Conservation (phyloP, 2,113 vertebrate genomes). For the Thymallus thymallus region DNA sequence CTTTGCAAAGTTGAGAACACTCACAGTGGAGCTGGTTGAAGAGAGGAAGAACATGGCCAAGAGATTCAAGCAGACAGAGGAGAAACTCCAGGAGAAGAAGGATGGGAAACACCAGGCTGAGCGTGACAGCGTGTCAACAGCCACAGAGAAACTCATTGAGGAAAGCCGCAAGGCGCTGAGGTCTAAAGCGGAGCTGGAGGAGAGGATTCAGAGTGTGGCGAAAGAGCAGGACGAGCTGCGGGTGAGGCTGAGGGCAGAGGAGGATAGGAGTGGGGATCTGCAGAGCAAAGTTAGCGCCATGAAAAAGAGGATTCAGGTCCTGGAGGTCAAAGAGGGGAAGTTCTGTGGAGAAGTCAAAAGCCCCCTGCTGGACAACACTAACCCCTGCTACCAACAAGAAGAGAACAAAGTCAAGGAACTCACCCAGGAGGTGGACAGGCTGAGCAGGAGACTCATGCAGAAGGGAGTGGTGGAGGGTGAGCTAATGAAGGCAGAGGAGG, state of each 20-base stretch:
- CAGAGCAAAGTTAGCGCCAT: conserved; percentile 84
- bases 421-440: conserved; percentile 86
- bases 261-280: conserved; percentile 85
- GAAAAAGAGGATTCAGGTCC: conserved; percentile 86
- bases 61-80: conserved; percentile 88
- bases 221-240: conserved; percentile 89
- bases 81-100: conserved; percentile 81
- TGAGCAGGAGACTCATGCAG: conserved; percentile 85
- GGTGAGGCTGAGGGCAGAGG: conserved; percentile 84
- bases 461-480: conserved; percentile 89
- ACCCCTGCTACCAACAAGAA: conserved; percentile 78
- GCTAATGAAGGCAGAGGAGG: conserved; percentile 86
- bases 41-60: conserved; percentile 91
- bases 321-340: conserved; percentile 86
- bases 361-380: conserved; percentile 59
- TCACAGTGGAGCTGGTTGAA: conserved; percentile 92
- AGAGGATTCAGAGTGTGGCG: conserved; percentile 78
- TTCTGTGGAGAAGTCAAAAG: conserved; percentile 72
- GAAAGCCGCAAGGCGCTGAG: conserved; percentile 87
- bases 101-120: conserved; percentile 81
- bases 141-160: conserved; percentile 88
- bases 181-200: conserved; percentile 87
- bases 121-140: conserved; percentile 81
- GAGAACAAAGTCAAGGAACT: conserved; percentile 95
- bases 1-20: conserved; percentile 87